Evolutionary conservation across 2,113 vertebrate genomes (phyloP).

Genomic region (Octodon degus): DNA sequence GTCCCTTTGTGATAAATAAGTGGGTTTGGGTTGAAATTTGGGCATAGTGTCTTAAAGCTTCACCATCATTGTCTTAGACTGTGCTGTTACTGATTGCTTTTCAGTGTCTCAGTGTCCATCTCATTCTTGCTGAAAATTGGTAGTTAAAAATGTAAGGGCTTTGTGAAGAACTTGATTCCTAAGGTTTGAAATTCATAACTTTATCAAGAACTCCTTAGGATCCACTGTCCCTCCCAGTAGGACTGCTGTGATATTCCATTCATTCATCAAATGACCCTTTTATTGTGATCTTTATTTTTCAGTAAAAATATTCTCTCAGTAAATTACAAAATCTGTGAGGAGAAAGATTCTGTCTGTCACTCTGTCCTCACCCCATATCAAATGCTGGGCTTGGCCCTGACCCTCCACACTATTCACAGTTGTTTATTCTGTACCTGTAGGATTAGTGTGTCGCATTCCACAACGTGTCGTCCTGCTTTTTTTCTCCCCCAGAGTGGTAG

Average conservation of each 20-base stretch:
- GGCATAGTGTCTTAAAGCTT: background rate
- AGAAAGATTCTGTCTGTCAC: background rate
- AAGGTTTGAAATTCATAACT: background rate
- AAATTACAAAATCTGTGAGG: background rate
- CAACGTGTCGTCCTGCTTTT: background rate
- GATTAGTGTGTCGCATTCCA: background rate
- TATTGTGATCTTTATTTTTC: constrained; percentile 6
- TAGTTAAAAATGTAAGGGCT: background rate
- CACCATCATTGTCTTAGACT: background rate
- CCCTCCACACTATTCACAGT: background rate
- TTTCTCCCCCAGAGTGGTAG: background rate
- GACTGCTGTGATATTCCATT: background rate
- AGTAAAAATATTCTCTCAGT: background rate
- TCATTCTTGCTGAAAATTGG: background rate
- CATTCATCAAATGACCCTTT: background rate
- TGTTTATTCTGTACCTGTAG: background rate
- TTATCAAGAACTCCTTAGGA: background rate
- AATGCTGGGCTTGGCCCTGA: background rate
- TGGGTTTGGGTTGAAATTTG: background rate
- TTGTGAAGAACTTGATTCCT: background rate
- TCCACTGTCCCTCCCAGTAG: background rate
- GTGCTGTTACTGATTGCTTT: background rate
- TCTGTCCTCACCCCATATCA: background rate
- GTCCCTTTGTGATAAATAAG: background rate
- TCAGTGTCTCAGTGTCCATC: background rate